phyloP scores from a whole-genome alignment of 92 coral and sea anemone genomes.

The Nematostella vectensis region DNA sequence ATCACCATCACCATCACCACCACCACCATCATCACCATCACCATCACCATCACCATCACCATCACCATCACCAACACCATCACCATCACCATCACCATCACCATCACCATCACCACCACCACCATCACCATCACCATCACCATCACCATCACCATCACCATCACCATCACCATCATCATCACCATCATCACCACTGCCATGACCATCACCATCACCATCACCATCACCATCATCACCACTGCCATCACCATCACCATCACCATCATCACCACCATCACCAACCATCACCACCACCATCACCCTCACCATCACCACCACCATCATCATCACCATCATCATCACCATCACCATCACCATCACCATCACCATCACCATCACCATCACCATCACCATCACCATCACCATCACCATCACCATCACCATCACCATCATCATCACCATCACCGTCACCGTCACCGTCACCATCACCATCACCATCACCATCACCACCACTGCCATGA shows the following conservation, averaged over 20 bases:
- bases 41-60: constrained; percentile 3
- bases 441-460: no score
- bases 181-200: not conserved
- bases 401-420: not conserved
- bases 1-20: no score
- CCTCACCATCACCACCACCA: no score
- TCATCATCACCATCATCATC: not conserved
- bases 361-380: not conserved
- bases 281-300: no score
- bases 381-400: not conserved
- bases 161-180: not conserved
- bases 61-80: not conserved
- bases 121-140: constrained; percentile 3
- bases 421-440: constrained; percentile 1
- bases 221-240: not conserved
- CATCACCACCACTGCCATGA: no score
- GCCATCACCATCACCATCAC: not conserved
- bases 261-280: no score
- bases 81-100: constrained; percentile 1
- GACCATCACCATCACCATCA: not conserved
- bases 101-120: no score
- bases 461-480: no score
- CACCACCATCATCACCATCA: no score
- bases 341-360: not conserved
- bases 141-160: not conserved